phyloP scores from a whole-genome alignment of 2,888 invertebrate species.

The Drosophila meridionalis region DNA sequence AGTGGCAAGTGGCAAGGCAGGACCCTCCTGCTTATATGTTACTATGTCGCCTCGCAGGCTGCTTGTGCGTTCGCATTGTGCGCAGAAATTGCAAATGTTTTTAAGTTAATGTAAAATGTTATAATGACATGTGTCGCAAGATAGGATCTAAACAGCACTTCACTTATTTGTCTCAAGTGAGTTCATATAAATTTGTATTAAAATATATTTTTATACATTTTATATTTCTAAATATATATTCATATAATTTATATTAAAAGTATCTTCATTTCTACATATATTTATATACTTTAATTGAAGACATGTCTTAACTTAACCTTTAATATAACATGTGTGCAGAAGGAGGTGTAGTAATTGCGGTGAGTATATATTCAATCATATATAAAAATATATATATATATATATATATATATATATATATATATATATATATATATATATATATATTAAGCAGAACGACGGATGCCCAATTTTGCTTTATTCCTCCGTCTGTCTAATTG shows the following conservation, averaged over 20 bases:
- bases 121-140: constrained; percentile 76
- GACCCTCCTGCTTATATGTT: constrained; percentile 24
- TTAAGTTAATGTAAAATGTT: constrained; percentile 77
- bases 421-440: too few species aligned
- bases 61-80: constrained; percentile 52
- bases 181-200: neutral
- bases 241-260: neutral
- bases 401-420: too few species aligned
- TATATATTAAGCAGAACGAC: too few species aligned
- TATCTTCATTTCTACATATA: too few species aligned
- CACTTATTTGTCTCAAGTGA: constrained; percentile 35
- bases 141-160: constrained; percentile 38
- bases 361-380: too few species aligned
- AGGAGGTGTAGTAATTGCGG: too few species aligned
- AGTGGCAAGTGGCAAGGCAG: constrained; percentile 60
- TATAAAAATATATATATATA: too few species aligned
- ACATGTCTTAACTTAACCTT: too few species aligned
- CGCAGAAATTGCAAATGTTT: constrained; percentile 76
- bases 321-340: too few species aligned
- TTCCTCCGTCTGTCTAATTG: too few species aligned
- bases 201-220: neutral
- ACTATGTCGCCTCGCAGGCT: constrained; percentile 23
- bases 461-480: too few species aligned
- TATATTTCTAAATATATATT: neutral
- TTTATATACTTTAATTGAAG: too few species aligned